phyloP scores from a whole-genome alignment of 2,888 invertebrate species.

The Archips xylosteana region DNA sequence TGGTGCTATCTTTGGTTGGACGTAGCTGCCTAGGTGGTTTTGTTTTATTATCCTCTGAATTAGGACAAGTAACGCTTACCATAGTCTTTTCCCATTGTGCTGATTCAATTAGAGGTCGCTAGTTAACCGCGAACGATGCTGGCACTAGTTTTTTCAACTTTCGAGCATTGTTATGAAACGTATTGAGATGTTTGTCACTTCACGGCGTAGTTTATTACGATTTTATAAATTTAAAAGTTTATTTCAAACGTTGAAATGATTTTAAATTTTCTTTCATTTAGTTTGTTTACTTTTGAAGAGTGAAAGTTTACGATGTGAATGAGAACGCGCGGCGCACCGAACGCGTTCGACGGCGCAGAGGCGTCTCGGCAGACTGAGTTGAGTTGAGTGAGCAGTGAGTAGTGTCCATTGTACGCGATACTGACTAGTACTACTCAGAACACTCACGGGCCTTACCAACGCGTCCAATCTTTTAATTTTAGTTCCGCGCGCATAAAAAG shows the following conservation, averaged over 20 bases:
- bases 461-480: too few relatives aligned
- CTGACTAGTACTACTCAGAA: neutral
- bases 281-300: conserved; percentile 50
- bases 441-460: too few relatives aligned
- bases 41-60: conserved; percentile 3
- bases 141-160: conserved; percentile 34
- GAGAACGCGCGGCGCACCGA: neutral
- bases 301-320: conserved; percentile 50
- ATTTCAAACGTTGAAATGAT: conserved; percentile 9
- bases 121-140: conserved; percentile 19
- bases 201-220: neutral
- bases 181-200: conserved; percentile 18
- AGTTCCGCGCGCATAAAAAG: too few relatives aligned
- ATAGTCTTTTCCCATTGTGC: conserved; percentile 70
- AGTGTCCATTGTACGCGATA: neutral
- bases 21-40: neutral
- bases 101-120: conserved; percentile 33
- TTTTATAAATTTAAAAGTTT: neutral
- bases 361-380: conserved; percentile 18
- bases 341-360: conserved; percentile 5
- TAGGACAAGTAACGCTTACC: conserved; percentile 55
- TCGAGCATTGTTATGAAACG: conserved; percentile 39
- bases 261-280: conserved; percentile 33
- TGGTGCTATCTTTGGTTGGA: neutral
- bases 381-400: neutral